Evolutionary conservation across 2,797 vertebrate genomes (phyloP).

Genomic region (Tragelaphus eurycerus): DNA sequence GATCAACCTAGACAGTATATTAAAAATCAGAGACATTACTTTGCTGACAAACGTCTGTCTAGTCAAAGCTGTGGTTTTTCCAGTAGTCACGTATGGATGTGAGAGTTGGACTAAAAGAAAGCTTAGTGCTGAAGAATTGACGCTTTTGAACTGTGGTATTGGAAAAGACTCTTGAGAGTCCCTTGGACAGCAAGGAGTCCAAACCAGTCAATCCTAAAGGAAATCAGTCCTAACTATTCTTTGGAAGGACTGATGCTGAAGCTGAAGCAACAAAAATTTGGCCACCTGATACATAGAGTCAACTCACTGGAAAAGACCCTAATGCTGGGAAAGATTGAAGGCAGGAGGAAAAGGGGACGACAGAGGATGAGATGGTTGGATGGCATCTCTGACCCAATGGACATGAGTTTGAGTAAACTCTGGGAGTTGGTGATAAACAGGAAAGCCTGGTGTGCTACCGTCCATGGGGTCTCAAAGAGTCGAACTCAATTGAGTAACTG

Average conservation of each 20-base stretch:
- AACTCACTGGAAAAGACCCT: neutral
- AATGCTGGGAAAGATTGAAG: neutral
- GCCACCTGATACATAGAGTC: neutral
- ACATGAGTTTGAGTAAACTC: neutral
- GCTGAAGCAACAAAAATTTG: neutral
- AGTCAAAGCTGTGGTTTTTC: neutral
- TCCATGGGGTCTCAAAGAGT: neutral
- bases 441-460: neutral
- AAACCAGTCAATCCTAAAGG: neutral
- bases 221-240: neutral
- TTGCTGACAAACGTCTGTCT: rapidly evolving
- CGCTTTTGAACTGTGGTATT: neutral
- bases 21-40: neutral
- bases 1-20: neutral
- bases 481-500: neutral
- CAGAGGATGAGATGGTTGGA: neutral
- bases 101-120: neutral
- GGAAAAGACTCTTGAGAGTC: neutral
- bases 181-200: neutral
- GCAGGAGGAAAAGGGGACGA: neutral
- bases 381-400: neutral
- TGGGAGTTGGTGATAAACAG: neutral
- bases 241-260: neutral
- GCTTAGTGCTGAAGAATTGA: neutral
- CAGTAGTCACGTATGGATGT: neutral